These are phyloP conservation scores for Phymanthus crucifer DNA, from an alignment of 92 coral and sea anemone species.

Conservation along the genomic window DNA sequence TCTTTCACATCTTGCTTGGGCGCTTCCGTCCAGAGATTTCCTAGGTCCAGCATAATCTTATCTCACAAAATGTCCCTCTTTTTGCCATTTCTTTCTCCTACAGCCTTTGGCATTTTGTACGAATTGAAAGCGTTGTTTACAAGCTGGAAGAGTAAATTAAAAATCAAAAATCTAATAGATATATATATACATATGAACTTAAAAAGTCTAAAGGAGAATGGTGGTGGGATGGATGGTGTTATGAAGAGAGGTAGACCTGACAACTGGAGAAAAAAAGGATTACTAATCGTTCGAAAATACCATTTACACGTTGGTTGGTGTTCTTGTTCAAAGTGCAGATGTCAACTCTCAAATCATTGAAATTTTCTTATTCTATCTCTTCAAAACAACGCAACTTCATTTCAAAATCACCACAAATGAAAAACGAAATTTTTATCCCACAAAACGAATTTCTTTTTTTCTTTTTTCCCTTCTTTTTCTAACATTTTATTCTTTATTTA, in stretches of 20 bases:
- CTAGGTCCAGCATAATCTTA: constrained; percentile 42
- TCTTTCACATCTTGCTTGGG: constrained; percentile 17
- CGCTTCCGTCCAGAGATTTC: constrained; percentile 45
- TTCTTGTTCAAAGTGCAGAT: not conserved
- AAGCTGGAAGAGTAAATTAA: not conserved
- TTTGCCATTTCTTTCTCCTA: constrained; percentile 6
- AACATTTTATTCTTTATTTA: not conserved
- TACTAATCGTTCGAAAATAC: constrained; percentile 1
- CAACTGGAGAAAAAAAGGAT: not conserved
- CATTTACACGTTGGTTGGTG: not conserved
- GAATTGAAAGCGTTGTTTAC: constrained; percentile 23
- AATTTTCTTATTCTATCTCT: not conserved
- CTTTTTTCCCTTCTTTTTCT: not conserved
- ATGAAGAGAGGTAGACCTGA: not conserved
- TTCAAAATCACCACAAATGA: too few relatives aligned
- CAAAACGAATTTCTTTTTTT: not conserved
- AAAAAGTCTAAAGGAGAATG: not conserved
- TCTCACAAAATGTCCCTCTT: constrained; percentile 28
- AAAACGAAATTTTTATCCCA: too few relatives aligned
- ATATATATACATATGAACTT: not conserved
- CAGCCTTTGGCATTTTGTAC: constrained; percentile 19
- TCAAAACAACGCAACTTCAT: not conserved
- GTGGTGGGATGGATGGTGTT: too few relatives aligned
- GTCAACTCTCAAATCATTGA: not conserved
- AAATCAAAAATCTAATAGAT: not conserved